Evolutionary conservation across 2,888 invertebrate species (phyloP).

Genomic region (Rotaria macrura): DNA sequence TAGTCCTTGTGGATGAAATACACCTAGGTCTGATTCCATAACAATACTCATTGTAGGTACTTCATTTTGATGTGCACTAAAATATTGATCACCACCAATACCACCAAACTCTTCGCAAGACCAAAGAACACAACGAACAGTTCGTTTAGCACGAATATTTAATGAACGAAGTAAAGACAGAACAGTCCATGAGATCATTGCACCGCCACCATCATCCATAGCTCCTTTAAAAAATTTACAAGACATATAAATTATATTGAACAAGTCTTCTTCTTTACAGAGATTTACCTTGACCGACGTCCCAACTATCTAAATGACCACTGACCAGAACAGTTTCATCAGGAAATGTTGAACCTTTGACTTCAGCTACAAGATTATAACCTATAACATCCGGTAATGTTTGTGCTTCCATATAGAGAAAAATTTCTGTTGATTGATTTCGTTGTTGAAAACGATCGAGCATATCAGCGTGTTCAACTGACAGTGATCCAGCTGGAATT

Average conservation of each 20-base stretch:
- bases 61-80: slow-evolving; percentile 55
- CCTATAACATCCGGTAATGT: slow-evolving; percentile 56
- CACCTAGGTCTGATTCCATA: slow-evolving; percentile 73
- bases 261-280: no score
- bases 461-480: neutral
- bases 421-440: slow-evolving; percentile 43
- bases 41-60: slow-evolving; percentile 61
- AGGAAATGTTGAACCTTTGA: slow-evolving; percentile 45
- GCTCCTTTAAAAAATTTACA: slow-evolving; percentile 58
- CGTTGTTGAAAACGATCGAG: neutral
- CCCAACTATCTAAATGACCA: slow-evolving; percentile 77
- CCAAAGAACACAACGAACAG: slow-evolving; percentile 66
- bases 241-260: no score
- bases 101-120: slow-evolving; percentile 68
- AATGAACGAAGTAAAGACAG: slow-evolving; percentile 60
- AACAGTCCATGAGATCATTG: slow-evolving; percentile 66
- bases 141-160: slow-evolving; percentile 61
- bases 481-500: slow-evolving; percentile 61
- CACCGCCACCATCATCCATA: slow-evolving; percentile 71
- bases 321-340: slow-evolving; percentile 61
- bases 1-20: slow-evolving; percentile 64
- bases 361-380: slow-evolving; percentile 64
- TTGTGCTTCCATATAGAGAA: slow-evolving; percentile 59
- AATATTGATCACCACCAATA: slow-evolving; percentile 61
- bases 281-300: slow-evolving; percentile 57